Evolutionary conservation across 2,888 invertebrate species (phyloP), one percentile per base, ranked within the genome.

Genomic region (Galerucella calmariensis): DNA sequence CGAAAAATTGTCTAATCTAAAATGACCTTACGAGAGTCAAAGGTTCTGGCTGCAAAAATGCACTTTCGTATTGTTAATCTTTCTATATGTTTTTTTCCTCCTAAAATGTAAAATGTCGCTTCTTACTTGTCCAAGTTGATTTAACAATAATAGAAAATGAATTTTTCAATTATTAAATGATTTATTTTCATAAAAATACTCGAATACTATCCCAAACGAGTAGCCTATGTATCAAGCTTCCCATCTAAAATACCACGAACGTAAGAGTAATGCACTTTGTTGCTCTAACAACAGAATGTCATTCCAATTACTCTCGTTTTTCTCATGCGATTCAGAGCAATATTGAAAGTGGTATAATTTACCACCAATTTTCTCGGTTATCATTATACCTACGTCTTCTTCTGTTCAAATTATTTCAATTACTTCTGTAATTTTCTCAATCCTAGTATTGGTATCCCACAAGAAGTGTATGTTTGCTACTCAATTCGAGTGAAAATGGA

Each of bases 281-380:
- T 72, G 59, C 59, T 65, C 58, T 63, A 71, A 68, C 65, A 68
- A 67, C 63, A 63, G 56, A 69, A 66, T 75, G 75, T 72, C 69
- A 69, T 69, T 72, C 67, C 69, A 69, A 68, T 75, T 71, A 68
- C 65, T 67, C 48, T 48, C 51, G 16, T 65, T 75, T 75, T 75
- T 75, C 75, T 75, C 75, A 75, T 72, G 72, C 75, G 58, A 72
- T 75, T 66, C 69, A 69, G 72, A 75, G 67, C 72, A 44, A 61
- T 73, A 75, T 72, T 69, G 69, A 72, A 66, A 75, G 69, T 72
- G 72, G 72, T 72, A 69, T 75, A 75, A 75, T 75, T 75, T 69
- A 69, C 65, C 11, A 41, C 67, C 75, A 72, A 75, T 75, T 75
- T 69, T 16, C 68, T 63, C 14, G 67, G 16, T 65, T 71, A 71